Base-by-base conservation (phyloP, 2,113 vertebrate species). In the Halichoerus grypus region DNA sequence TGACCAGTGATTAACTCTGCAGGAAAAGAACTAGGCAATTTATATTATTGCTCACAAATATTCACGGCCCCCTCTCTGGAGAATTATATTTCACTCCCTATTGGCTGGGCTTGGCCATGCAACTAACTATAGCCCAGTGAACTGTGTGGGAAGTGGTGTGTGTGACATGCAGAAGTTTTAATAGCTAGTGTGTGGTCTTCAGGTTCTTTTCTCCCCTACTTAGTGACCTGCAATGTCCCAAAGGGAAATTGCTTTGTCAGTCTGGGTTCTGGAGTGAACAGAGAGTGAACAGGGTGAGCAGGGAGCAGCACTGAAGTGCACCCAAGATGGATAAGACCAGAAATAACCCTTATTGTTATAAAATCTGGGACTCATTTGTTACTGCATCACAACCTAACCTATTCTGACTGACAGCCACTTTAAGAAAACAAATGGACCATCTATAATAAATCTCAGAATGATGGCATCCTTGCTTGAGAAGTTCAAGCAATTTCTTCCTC, bases 31-130 rank as follows among this genome's bases (percentile, higher is more conserved):
- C 46, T 21, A 55, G 13, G 2, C 63, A 72, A 8, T 1, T 59
- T 92, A 1, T 12, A n/a, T 82, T 87, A 53, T 67, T 84, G 36
- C 63, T 92, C 67, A 88, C 63, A 91, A 84, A 71, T 93, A 90
- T 21, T 36, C 94, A 84, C 16, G 3, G 46, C 5, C 7, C 5
- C 13, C 15, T 97, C 6, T 49, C 11, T 71, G 21, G 18, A 94
- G 22, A 96, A 94, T 86, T 36, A 19, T 49, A 80, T 72, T 86
- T 72, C 36, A 61, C 4, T 72, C 4, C 14, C 9, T 72, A 24
- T 49, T 61, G 33, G 83, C 42, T 11, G 36, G 31, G 2, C 7
- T 72, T 84, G 61, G 53, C 26, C 53, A 57, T 24, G 15, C 19
- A n/a, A 86, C 49, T 19, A 19, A 28, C 61, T 69, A 24, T 3